Base-by-base conservation (phyloP, 1,140 invertebrate species). In the Phortica variegata region DNA sequence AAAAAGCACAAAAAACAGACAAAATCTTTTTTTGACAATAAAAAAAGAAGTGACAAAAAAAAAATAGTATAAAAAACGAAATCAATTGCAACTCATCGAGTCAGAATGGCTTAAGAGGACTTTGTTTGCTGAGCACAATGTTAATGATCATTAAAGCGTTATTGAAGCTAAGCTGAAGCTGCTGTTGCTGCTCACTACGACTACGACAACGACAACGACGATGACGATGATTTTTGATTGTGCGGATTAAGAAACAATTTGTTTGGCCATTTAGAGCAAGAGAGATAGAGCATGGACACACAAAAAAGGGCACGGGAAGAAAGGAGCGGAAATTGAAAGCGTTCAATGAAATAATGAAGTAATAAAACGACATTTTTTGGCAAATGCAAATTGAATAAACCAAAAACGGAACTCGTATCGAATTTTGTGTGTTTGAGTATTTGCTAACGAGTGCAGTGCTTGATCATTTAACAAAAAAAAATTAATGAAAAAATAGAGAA, bases 241-340 rank as follows among this genome's bases (percentile, higher is more conserved):
- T 45, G 34, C 54, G 63, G 61, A 65, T 65, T 65, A 55, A 65
- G 54, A 60, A 58, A 58, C 61, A 60, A 65, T 63, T 63, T 62
- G 26, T 33, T 45, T 58, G 5, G 23, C 23, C 23, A 26, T 10
- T 26, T 26, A 26, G 23, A 6, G 23, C 10, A 26, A 26, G 10
- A 10, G 10, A 26, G 23, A 26, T 26, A 26, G 23, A 26, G 23
- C 23, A 26, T 44, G 4, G 36, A 13, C 42, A 36, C 43, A 49
- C 47, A 47, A 46, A 44, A 45, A 23, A 26, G 23, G 5, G 20
- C 5, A 38, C 19, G 13, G 32, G 13, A 9, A 15, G 32, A 34
- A n/a, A 34, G 9, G 8, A 34, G 8, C 32, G 32, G n/a, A 15
- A 4, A 61, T 29, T 21, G 51, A 59, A 33, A 49, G 42, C 56